Percentiles rank a stretch among this genome's conserved stretches.
Conservation (phyloP, 2,113 vertebrate genomes). For the Chelonoidis abingdonii region DNA sequence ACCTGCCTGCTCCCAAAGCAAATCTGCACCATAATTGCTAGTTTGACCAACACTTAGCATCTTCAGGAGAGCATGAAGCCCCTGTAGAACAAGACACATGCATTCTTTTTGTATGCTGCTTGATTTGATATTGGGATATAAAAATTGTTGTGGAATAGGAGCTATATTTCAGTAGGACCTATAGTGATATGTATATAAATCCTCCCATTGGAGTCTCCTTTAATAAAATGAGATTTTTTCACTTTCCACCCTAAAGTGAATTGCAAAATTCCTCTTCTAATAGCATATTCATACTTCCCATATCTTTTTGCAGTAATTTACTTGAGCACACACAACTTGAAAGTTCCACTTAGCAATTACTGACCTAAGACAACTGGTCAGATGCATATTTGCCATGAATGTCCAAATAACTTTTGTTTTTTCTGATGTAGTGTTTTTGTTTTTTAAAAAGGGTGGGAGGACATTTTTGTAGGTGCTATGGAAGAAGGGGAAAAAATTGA, state of each 20-base stretch:
- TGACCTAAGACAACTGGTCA: neutral
- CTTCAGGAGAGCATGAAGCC: neutral
- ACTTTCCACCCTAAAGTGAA: neutral
- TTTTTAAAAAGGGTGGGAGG: neutral
- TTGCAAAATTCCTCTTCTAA: neutral
- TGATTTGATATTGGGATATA: neutral
- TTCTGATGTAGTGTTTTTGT: neutral
- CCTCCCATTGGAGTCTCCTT: neutral
- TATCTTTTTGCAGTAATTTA: neutral
- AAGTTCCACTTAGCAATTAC: neutral
- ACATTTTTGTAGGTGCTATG: neutral
- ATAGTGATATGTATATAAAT: neutral
- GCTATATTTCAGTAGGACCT: neutral
- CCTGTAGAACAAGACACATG: neutral
- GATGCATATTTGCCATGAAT: neutral
- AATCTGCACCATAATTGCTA: neutral
- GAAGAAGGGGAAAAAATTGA: no score
- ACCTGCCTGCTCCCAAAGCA: neutral
- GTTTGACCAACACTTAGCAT: neutral
- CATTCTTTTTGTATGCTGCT: neutral
- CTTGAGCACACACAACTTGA: neutral
- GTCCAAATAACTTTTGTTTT: neutral
- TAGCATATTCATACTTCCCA: neutral
- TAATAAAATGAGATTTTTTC: neutral
- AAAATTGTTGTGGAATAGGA: no score